These are phyloP conservation scores for Venusia cambrica DNA, from an alignment of 2,888 invertebrate genomes.

Conservation along the genomic window DNA sequence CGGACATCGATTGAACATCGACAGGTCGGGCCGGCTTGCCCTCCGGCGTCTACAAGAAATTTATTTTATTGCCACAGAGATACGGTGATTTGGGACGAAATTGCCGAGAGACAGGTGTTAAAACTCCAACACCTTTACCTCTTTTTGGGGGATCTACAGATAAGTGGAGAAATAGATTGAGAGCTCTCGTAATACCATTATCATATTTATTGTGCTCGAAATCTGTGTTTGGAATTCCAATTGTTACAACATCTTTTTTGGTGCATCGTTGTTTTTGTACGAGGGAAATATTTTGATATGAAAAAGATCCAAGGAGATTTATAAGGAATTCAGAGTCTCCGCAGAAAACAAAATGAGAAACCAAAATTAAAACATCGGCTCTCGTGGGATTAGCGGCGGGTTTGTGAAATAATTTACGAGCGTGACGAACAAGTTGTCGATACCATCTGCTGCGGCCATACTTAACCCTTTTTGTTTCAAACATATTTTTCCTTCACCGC, in stretches of 20 bases:
- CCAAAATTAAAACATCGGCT: conserved; percentile 76
- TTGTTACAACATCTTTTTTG: conserved; percentile 51
- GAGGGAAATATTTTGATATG: conserved; percentile 56
- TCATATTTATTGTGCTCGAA: conserved; percentile 65
- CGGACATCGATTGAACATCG: conserved; percentile 79
- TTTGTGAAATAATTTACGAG: conserved; percentile 79
- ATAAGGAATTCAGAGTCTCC: conserved; percentile 56
- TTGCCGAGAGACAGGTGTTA: conserved; percentile 78
- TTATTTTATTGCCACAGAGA: conserved; percentile 79
- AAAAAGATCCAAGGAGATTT: conserved; percentile 57
- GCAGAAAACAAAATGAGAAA: conserved; percentile 61
- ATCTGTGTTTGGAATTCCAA: conserved; percentile 54
- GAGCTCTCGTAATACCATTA: conserved; percentile 63
- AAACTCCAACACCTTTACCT: conserved; percentile 74
- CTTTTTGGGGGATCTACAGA: conserved; percentile 64
- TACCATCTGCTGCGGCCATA: conserved; percentile 74
- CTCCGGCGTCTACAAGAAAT: conserved; percentile 77
- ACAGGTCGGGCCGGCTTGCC: conserved; percentile 65
- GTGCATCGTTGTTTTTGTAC: conserved; percentile 40
- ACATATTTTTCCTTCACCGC: conserved; percentile 64
- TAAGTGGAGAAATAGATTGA: conserved; percentile 73
- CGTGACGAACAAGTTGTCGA: conserved; percentile 78
- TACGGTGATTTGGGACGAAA: conserved; percentile 77
- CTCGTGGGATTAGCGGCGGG: conserved; percentile 74
- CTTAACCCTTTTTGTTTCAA: conserved; percentile 76